Base-by-base conservation (phyloP, 2,888 invertebrate species). In the Meloe dianella region DNA sequence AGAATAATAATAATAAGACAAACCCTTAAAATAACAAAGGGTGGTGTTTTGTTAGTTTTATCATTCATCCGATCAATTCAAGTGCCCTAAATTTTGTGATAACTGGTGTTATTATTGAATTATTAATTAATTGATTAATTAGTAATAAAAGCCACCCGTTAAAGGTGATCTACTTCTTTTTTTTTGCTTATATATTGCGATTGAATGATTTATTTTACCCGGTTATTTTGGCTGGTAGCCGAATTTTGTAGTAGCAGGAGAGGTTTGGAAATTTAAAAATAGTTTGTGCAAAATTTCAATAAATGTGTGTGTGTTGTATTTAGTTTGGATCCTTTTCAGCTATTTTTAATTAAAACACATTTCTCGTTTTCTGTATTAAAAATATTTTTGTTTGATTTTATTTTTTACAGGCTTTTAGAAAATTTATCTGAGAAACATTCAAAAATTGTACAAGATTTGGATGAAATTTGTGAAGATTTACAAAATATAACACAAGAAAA, bases 401-500 rank as follows among this genome's bases (percentile, higher is more conserved):
- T 9, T 60, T 38, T 65, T 70, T 70, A 60, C 87, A 95, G 95
- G 89, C 92, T 95, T 88, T 89, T 91, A 87, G 89, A 90, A 83
- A 89, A 89, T 80, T 86, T 95, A 80, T 89, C 89, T 85, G 91
- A 90, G 82, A 92, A 92, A 86, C 89, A 90, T 82, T 87, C 88
- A 78, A 92, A 92, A 84, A 89, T 91, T 80, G 89, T 87, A 84
- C 88, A 89, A 80, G 92, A 94, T 83, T 88, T 94, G 80, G 87
- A 90, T 79, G 89, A 91, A 84, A 91, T 96, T 83, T 90, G 92
- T 80, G 87, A 88, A 79, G 87, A 90, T 81, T 90, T 93, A 82
- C 87, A 87, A 79, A 88, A 88, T 79, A 90, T 93, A 79, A 89
- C 90, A 72, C 86, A 89, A 78, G 87, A 91, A 81, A 90, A 90